phyloP scores from a whole-genome alignment of 2,888 invertebrate species.

The Andrena camellia region DNA sequence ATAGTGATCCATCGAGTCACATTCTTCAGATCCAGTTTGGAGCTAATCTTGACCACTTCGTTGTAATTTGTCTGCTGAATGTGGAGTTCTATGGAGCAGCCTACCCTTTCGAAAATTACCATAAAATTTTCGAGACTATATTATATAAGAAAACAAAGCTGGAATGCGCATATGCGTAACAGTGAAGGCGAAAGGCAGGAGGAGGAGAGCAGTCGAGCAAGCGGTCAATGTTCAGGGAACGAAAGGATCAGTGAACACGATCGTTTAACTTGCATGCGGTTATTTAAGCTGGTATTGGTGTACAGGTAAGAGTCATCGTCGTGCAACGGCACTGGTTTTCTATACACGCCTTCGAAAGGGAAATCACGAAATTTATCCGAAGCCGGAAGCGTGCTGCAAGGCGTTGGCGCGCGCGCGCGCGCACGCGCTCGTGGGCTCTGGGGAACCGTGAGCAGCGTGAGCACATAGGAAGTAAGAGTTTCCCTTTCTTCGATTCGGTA shows the following conservation, averaged over 20 bases:
- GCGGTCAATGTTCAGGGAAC: neutral
- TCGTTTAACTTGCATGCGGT: neutral
- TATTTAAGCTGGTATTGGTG: neutral
- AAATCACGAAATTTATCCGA: constrained; percentile 59
- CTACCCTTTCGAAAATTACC: too few species aligned
- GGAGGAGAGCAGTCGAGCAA: neutral
- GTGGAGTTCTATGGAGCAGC: too few species aligned
- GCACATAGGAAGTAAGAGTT: constrained; percentile 44
- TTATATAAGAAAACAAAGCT: too few species aligned
- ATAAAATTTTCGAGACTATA: too few species aligned
- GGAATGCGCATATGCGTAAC: too few species aligned
- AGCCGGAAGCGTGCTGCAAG: constrained; percentile 35
- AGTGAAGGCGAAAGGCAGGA: neutral
- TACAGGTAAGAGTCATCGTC: neutral
- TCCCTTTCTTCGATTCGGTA: constrained; percentile 18
- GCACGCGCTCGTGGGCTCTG: neutral
- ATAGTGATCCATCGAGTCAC: too few species aligned
- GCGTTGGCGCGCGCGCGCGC: neutral
- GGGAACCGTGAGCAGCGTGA: neutral
- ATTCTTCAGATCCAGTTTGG: too few species aligned
- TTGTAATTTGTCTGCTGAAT: too few species aligned
- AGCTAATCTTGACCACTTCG: too few species aligned
- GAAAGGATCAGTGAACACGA: constrained; percentile 1
- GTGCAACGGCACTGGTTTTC: constrained; percentile 18
- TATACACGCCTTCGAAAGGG: constrained; percentile 49